phyloP scores from a whole-genome alignment of 2,888 invertebrate species.

The Agonopterix heracliana region DNA sequence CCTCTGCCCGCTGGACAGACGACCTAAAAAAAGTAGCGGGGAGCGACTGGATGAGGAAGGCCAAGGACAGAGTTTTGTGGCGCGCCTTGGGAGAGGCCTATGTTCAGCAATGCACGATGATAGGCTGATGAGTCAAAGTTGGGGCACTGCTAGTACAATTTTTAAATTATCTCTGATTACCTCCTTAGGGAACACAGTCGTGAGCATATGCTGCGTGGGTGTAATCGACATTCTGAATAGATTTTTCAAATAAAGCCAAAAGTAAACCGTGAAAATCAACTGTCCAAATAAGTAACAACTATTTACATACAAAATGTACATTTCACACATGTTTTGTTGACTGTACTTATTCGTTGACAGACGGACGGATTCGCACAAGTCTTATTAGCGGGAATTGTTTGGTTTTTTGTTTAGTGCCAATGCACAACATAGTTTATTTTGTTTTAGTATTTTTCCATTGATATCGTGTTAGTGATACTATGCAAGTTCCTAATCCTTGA shows the following conservation, averaged over 20 bases:
- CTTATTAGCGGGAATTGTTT: slow-evolving; percentile 53
- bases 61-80: too few relatives aligned
- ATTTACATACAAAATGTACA: slow-evolving; percentile 47
- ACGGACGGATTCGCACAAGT: slow-evolving; percentile 38
- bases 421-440: slow-evolving; percentile 29
- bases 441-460: slow-evolving; percentile 56
- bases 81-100: background rate
- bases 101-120: background rate
- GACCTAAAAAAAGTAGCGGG: too few relatives aligned
- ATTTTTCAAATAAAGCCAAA: too few relatives aligned
- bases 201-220: too few relatives aligned
- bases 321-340: slow-evolving; percentile 41
- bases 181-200: too few relatives aligned
- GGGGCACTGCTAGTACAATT: background rate
- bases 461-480: slow-evolving; percentile 15
- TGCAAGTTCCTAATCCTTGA: slow-evolving; percentile 5
- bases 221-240: too few relatives aligned
- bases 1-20: too few relatives aligned
- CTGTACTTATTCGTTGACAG: slow-evolving; percentile 32
- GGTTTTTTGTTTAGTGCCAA: slow-evolving; percentile 38
- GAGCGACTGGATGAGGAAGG: too few relatives aligned
- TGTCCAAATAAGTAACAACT: slow-evolving; percentile 14
- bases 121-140: background rate
- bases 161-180: background rate
- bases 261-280: background rate